Percentiles rank a stretch among this genome's conserved stretches.
These are phyloP conservation scores for Thymelicus acteon DNA, from an alignment of 2,888 invertebrate species.

Conservation along the genomic window DNA sequence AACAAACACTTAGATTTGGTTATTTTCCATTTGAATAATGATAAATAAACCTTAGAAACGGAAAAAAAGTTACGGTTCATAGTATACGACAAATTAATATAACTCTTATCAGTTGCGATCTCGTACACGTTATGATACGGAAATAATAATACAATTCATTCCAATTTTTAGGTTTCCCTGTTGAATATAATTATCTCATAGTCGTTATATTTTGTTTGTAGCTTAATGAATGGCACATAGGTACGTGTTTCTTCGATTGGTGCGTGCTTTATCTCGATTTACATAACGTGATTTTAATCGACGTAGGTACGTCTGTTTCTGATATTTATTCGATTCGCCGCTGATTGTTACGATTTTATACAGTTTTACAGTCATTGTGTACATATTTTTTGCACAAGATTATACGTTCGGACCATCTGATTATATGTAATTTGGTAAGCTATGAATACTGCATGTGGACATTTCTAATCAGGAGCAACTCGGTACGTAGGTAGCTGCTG, in stretches of 20 bases:
- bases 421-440: too few relatives aligned
- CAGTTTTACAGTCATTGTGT: background rate
- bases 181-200: background rate
- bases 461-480: too few relatives aligned
- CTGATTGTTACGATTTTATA: background rate
- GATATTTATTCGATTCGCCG: background rate
- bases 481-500: too few relatives aligned
- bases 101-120: conserved; percentile 10
- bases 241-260: background rate
- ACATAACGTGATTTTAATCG: conserved; percentile 22
- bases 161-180: too few relatives aligned
- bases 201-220: background rate
- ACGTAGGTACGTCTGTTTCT: background rate
- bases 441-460: too few relatives aligned
- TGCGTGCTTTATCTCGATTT: conserved; percentile 17
- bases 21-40: background rate
- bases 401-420: background rate
- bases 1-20: background rate
- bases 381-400: background rate
- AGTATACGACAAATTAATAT: background rate
- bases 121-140: too few relatives aligned
- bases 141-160: too few relatives aligned
- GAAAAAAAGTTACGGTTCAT: conserved; percentile 10
- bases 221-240: background rate
- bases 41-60: background rate